Evolutionary conservation across 2,888 invertebrate species (phyloP).

Genomic region (Rambutsinella grinnellia): DNA sequence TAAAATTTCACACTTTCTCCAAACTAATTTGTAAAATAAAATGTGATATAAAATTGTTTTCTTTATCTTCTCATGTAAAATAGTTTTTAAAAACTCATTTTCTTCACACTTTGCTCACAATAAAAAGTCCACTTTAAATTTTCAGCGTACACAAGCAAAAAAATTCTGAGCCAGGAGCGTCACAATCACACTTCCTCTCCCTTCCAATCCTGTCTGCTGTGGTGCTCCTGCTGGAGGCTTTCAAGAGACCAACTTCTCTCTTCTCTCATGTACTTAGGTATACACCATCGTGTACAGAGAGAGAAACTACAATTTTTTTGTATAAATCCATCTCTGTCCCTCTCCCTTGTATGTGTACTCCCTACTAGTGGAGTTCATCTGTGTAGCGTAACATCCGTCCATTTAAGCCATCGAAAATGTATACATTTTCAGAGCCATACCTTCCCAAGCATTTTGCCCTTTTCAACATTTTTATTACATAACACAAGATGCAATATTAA

Average conservation of each 20-base stretch:
- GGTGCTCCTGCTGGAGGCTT: constrained; percentile 50
- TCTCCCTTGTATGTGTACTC: too few species aligned
- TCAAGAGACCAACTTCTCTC: constrained; percentile 40
- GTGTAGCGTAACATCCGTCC: not conserved
- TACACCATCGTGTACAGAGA: not conserved
- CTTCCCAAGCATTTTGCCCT: too few species aligned
- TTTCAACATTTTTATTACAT: not conserved
- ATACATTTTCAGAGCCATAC: not conserved
- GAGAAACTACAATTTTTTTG: not conserved
- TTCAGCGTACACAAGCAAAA: constrained; percentile 48
- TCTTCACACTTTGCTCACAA: constrained; percentile 15
- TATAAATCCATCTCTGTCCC: not conserved
- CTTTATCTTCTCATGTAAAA: not conserved
- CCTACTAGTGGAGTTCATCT: not conserved
- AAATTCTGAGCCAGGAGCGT: constrained; percentile 56
- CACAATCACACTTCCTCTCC: constrained; percentile 57
- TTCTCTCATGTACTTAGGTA: not conserved
- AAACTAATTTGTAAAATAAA: too few species aligned
- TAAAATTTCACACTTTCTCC: too few species aligned
- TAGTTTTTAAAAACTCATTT: not conserved
- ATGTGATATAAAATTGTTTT: too few species aligned
- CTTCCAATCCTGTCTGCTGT: constrained; percentile 54
- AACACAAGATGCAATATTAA: not conserved
- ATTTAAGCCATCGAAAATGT: not conserved
- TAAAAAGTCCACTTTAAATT: too few species aligned